A percentile compares a stretch with the other conserved stretches of the same genome.
Conservation (phyloP, 2,797 vertebrate species). For the Sebastes steindachneri region DNA sequence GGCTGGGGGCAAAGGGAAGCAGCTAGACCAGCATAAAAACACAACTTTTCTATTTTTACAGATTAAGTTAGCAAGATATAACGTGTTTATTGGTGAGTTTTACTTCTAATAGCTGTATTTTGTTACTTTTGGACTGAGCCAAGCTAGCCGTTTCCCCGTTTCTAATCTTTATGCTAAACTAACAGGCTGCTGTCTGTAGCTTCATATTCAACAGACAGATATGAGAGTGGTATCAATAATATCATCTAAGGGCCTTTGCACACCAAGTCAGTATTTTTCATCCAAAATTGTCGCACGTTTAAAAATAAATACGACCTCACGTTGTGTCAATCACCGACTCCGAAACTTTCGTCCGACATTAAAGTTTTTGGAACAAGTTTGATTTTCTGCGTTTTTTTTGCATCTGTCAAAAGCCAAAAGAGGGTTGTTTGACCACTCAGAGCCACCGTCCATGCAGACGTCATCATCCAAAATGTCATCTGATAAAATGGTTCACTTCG, state of each 20-base stretch:
- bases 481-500: too few relatives aligned
- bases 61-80: background rate
- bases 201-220: background rate
- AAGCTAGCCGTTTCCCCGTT: background rate
- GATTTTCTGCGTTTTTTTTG: too few relatives aligned
- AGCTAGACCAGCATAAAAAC: background rate
- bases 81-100: background rate
- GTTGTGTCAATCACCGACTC: too few relatives aligned
- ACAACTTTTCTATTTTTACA: background rate
- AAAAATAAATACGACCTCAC: too few relatives aligned
- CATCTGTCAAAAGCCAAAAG: too few relatives aligned
- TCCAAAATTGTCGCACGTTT: too few relatives aligned
- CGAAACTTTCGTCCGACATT: too few relatives aligned
- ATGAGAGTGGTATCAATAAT: background rate
- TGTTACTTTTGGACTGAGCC: background rate
- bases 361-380: too few relatives aligned
- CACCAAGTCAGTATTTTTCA: too few relatives aligned
- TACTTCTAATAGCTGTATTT: background rate
- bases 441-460: rapidly evolving
- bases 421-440: too few relatives aligned
- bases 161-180: background rate
- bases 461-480: too few relatives aligned
- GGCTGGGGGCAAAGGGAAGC: background rate
- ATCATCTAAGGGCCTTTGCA: background rate
- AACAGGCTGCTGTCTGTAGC: background rate